Conservation (phyloP, 2,797 vertebrate genomes). For the Eutrigla gurnardus region DNA sequence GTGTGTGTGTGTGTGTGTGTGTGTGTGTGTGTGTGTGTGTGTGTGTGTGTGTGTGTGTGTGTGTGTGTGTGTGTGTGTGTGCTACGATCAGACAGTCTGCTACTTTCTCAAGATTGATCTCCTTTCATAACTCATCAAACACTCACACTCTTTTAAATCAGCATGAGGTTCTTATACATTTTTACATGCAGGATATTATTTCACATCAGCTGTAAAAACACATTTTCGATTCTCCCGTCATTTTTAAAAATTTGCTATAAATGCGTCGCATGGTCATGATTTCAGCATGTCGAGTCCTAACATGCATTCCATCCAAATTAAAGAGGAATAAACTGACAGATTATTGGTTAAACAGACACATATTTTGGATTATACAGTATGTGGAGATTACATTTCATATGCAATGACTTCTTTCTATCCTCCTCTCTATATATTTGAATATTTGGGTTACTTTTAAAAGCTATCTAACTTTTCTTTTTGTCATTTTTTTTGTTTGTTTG, state of each 20-base stretch:
- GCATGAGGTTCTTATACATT: conserved; percentile 15
- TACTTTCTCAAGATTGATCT: too few relatives aligned
- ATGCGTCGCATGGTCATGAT: conserved; percentile 46
- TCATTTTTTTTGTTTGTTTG: conserved; percentile 70
- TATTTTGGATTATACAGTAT: neutral
- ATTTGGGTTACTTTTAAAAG: conserved; percentile 39
- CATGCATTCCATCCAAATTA: conserved; percentile 22
- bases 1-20: too few relatives aligned
- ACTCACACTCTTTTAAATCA: neutral
- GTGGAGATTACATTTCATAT: conserved; percentile 13
- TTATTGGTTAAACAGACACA: neutral
- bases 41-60: too few relatives aligned
- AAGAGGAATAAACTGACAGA: conserved; percentile 1
- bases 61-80: neutral
- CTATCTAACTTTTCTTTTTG: conserved; percentile 65
- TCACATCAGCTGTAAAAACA: conserved; percentile 26
- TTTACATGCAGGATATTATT: conserved; percentile 3
- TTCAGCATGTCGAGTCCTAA: conserved; percentile 53
- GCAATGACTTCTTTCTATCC: conserved; percentile 19
- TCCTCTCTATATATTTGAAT: conserved; percentile 44
- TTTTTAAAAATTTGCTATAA: conserved; percentile 10
- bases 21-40: too few relatives aligned
- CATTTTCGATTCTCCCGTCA: conserved; percentile 11
- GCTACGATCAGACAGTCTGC: neutral
- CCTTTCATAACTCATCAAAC: too few relatives aligned